Conservation (phyloP, 2,113 vertebrate genomes). For the Budorcas taxicolor region DNA sequence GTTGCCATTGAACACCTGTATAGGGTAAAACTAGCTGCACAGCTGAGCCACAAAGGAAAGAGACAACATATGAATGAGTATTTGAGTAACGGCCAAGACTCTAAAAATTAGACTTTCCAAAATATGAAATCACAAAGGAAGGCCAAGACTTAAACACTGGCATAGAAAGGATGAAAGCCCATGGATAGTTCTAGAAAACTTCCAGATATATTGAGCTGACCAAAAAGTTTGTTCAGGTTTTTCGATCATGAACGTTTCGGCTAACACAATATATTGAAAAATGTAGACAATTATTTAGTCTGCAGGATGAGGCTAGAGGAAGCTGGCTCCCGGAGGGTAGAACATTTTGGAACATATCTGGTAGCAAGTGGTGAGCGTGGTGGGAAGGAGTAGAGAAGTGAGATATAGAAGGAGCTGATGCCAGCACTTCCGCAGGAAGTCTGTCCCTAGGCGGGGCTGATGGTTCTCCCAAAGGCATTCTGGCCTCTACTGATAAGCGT, state of each 20-base stretch:
- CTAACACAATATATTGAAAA: not conserved
- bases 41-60: not conserved
- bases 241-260: not conserved
- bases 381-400: not conserved
- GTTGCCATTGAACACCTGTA: not conserved
- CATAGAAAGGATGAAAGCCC: not conserved
- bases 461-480: not conserved
- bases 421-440: rapidly evolving
- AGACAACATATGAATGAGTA: not conserved
- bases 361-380: not conserved
- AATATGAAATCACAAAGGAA: not conserved
- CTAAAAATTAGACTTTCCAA: not conserved
- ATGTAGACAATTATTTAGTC: not conserved
- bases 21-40: not conserved
- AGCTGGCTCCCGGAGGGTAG: rapidly evolving
- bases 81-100: not conserved
- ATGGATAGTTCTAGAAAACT: not conserved
- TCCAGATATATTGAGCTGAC: not conserved
- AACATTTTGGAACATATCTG: not conserved
- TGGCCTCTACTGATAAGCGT: not conserved
- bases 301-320: not conserved
- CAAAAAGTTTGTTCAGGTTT: not conserved
- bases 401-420: not conserved
- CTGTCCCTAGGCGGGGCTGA: rapidly evolving
- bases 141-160: not conserved